Conservation (phyloP, 2,888 invertebrate genomes). For the Cyaniris semiargus region DNA sequence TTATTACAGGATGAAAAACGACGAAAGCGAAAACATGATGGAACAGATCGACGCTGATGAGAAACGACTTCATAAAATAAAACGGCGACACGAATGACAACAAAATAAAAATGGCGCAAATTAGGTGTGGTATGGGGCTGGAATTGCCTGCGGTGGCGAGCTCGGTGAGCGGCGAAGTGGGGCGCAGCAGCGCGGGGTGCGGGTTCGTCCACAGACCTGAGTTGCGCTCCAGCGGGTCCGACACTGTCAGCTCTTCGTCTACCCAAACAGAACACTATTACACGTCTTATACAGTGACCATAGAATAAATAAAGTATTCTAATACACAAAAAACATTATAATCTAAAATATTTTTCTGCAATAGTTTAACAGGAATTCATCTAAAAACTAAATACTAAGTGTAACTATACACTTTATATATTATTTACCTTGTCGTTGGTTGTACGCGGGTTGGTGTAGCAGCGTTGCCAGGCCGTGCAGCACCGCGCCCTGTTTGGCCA, state of each 20-base stretch:
- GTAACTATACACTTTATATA: neutral
- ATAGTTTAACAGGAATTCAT: neutral
- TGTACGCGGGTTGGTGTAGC: conserved; percentile 88
- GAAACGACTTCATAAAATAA: conserved; percentile 17
- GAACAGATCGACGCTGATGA: conserved; percentile 31
- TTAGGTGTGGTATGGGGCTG: conserved; percentile 36
- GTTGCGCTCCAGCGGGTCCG: conserved; percentile 66
- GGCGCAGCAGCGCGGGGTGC: conserved; percentile 67
- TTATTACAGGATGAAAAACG: conserved; percentile 9
- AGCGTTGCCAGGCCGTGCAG: conserved; percentile 97
- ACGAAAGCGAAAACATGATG: conserved; percentile 36
- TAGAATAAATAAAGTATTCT: neutral
- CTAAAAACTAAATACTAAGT: neutral
- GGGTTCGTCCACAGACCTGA: conserved; percentile 72
- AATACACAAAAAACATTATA: neutral
- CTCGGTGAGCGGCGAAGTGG: conserved; percentile 68
- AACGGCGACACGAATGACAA: conserved; percentile 35
- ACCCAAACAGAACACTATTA: conserved; percentile 33
- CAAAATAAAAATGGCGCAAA: conserved; percentile 37
- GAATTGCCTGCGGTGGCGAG: conserved; percentile 73
- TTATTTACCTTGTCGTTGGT: conserved; percentile 62
- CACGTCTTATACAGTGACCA: conserved; percentile 17
- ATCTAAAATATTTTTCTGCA: neutral
- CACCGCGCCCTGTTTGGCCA: conserved; percentile 98
- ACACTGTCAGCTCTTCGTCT: conserved; percentile 60